Conservation (phyloP, 2,888 invertebrate species). For the Caenorhabditis afra region DNA sequence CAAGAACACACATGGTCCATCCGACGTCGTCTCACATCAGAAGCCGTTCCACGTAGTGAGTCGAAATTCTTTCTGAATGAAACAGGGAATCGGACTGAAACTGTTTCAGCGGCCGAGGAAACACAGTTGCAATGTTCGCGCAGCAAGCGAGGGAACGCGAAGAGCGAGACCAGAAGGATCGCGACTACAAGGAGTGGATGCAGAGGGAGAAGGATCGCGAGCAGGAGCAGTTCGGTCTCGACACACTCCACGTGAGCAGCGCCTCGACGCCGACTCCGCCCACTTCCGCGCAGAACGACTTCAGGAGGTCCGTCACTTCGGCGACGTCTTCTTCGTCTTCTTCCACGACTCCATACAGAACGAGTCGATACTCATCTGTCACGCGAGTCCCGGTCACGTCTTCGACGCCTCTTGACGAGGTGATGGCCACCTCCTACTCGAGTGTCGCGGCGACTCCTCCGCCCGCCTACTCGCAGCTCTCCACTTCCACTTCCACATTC, state of each 20-base stretch:
- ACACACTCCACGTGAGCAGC: conserved; percentile 18
- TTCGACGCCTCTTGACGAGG: conserved; percentile 25
- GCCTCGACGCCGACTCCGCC: neutral
- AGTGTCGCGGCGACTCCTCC: conserved; percentile 37
- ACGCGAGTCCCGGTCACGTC: conserved; percentile 14
- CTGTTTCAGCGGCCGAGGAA: conserved; percentile 28
- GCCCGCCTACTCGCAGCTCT: conserved; percentile 39
- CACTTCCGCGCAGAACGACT: conserved; percentile 17
- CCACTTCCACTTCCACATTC: conserved; percentile 42
- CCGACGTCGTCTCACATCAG: conserved; percentile 59
- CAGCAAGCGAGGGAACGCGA: conserved; percentile 67
- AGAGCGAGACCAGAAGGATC: conserved; percentile 65
- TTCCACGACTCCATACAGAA: conserved; percentile 19
- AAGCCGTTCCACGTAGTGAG: conserved; percentile 51
- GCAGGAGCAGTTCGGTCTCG: conserved; percentile 29
- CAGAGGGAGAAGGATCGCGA: conserved; percentile 54
- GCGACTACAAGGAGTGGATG: conserved; percentile 64
- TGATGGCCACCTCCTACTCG: conserved; percentile 38
- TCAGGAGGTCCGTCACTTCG: conserved; percentile 24
- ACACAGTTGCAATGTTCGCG: conserved; percentile 50
- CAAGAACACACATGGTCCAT: conserved; percentile 58
- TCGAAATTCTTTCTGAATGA: neutral
- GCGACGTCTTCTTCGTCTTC: conserved; percentile 10
- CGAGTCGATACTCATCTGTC: conserved; percentile 30
- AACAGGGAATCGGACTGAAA: too few relatives aligned